These are phyloP conservation scores for Geophilus truncorum DNA, from an alignment of 2,888 invertebrate species.

Conservation along the genomic window DNA sequence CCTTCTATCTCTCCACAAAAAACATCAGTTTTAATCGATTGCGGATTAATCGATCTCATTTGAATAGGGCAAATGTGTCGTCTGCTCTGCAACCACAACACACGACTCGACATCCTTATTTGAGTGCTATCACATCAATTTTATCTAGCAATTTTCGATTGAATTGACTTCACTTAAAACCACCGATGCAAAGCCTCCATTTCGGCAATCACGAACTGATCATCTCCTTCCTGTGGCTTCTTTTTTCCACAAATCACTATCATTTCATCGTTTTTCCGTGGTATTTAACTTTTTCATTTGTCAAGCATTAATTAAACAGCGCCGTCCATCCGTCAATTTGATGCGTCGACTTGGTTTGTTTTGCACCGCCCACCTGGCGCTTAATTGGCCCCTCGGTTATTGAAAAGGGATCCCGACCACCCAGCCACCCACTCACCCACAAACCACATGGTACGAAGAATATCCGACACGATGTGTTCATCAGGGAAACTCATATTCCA, in stretches of 20 bases:
- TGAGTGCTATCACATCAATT: constrained; percentile 1
- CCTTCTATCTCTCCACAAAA: too few species aligned
- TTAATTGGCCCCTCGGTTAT: not conserved
- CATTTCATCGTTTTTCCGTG: not conserved
- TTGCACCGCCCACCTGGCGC: not conserved
- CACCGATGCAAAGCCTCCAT: not conserved
- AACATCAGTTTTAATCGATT: not conserved
- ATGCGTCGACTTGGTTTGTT: not conserved
- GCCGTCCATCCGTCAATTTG: not conserved
- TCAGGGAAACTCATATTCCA: not conserved
- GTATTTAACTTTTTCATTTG: not conserved
- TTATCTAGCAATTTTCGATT: not conserved
- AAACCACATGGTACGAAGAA: not conserved
- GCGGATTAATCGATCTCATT: not conserved
- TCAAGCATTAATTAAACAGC: not conserved
- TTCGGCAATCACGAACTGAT: constrained; percentile 8
- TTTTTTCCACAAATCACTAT: not conserved
- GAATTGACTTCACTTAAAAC: not conserved
- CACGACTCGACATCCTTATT: not conserved
- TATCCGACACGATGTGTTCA: not conserved
- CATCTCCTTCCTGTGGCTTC: not conserved
- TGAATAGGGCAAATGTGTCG: not conserved
- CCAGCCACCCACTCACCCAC: not conserved
- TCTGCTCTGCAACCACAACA: not conserved
- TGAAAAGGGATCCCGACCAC: not conserved